Conservation (phyloP, 37 sponge, comb jelly and placozoan genomes). For the Ephydatia muelleri region DNA sequence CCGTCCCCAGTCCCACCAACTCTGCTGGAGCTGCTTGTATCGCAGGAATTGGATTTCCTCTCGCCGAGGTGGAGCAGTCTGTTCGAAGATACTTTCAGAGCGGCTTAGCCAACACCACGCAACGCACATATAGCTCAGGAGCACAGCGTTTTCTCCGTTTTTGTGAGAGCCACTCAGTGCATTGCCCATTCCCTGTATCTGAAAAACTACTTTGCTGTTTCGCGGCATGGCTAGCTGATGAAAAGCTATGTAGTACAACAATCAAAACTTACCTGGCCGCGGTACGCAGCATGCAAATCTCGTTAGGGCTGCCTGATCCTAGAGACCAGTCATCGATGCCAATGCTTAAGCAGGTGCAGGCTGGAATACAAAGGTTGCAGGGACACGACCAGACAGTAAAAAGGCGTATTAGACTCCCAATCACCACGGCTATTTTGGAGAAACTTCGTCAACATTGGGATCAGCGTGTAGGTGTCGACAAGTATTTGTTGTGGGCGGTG, state of each 20-base stretch:
- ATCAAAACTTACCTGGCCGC: slow-evolving; percentile 38
- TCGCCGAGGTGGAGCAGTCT: slow-evolving; percentile 27
- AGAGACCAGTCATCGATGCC: not conserved
- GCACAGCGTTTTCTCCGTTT: slow-evolving; percentile 12
- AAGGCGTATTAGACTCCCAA: slow-evolving; percentile 17
- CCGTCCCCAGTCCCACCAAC: slow-evolving; percentile 6
- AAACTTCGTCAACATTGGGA: slow-evolving; percentile 2
- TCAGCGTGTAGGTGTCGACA: not conserved
- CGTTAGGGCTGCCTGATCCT: not conserved
- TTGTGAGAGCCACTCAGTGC: not conserved
- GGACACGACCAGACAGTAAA: not conserved
- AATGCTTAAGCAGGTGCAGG: slow-evolving; percentile 8
- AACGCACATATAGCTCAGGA: slow-evolving; percentile 16
- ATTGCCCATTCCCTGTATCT: slow-evolving; percentile 23
- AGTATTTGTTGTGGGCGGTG: not conserved
- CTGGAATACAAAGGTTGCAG: not conserved
- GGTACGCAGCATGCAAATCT: slow-evolving; percentile 28
- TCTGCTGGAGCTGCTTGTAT: slow-evolving; percentile 36
- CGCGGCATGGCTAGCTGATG: slow-evolving; percentile 19
- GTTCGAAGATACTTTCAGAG: slow-evolving; percentile 16
- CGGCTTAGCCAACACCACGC: slow-evolving; percentile 33
- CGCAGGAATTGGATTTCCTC: slow-evolving; percentile 2
- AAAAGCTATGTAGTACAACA: slow-evolving; percentile 4
- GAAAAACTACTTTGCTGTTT: slow-evolving; percentile 23
- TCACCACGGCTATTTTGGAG: slow-evolving; percentile 28